Base-by-base conservation (phyloP, 2,113 vertebrate genomes). In the Romanogobio albipinnatus region DNA sequence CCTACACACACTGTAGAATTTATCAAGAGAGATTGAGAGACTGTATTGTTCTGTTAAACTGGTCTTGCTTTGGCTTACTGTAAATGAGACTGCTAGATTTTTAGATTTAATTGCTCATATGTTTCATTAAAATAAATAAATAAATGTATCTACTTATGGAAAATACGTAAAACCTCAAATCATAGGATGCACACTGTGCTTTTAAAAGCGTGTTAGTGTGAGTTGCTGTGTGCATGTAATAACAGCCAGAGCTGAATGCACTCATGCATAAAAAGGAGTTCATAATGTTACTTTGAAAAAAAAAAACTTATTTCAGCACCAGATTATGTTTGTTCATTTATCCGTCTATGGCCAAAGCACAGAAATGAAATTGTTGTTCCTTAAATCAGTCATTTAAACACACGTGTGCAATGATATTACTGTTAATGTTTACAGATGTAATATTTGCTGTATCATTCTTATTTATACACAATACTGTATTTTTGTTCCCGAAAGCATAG, bases 311-410 rank as follows among this genome's bases (percentile, higher is more conserved):
- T 70, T 70, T 70, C 66, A 43, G 66, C 36, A 70, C 36, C 66
- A 70, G 43, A 43, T 70, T 70, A 14, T 74, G 70, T 43, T 49
- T 26, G 70, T 47, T 74, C 43, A 47, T 74, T 73, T 47, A 24
- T 73, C 70, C 3, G 6, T 26, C 22, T 74, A 5, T 47, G 22
- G 70, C 39, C 68, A 6, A 71, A 43, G 36, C 9, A 2, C 19
- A 71, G 3, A 22, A 43, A 71, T 43, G 10, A 9, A 10, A 39
- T 70, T 39, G 15, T 1, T 39, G 14, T 9, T 29, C 29, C 9
- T 43, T 22, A 43, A 43, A 71, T 43, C 19, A 71, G 19, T n/a
- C 1, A 11, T 73, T 73, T 49, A 49, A 11, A 24, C 70, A 45
- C 22, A 14, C 5, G 5, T 71, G 9, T 26, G 70, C 43, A 47